Percentiles rank a stretch among this genome's conserved stretches.
Conservation (phyloP, 2,888 invertebrate genomes). For the Shargacucullia verbasci region DNA sequence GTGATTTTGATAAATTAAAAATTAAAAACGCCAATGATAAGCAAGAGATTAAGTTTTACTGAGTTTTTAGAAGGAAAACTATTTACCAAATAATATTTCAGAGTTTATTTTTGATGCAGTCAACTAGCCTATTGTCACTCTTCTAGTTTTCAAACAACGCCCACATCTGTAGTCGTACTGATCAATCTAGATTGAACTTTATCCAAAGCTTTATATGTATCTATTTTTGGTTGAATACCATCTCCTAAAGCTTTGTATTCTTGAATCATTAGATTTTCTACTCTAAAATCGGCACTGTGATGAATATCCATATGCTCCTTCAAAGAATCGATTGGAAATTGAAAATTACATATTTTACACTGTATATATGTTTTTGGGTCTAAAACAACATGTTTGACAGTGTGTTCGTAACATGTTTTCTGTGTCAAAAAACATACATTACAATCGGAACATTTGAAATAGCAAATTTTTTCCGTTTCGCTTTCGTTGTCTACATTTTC, state of each 20-base stretch:
- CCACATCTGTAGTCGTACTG: slow-evolving; percentile 66
- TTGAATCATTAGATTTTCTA: slow-evolving; percentile 64
- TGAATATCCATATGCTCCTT: slow-evolving; percentile 66
- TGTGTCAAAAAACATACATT: slow-evolving; percentile 68
- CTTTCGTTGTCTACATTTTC: neutral
- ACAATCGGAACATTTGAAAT: slow-evolving; percentile 64
- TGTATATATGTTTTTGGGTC: slow-evolving; percentile 70
- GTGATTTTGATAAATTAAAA: no score
- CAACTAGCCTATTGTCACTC: no score
- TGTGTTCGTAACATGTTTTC: slow-evolving; percentile 65
- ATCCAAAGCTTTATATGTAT: slow-evolving; percentile 64
- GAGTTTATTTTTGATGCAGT: no score
- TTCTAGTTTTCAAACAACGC: slow-evolving; percentile 25
- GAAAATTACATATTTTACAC: slow-evolving; percentile 73
- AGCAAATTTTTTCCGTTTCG: slow-evolving; percentile 20
- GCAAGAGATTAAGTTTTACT: no score
- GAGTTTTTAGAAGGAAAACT: no score
- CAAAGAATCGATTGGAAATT: slow-evolving; percentile 66
- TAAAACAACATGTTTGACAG: slow-evolving; percentile 55
- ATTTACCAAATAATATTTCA: no score
- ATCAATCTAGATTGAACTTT: slow-evolving; percentile 67
- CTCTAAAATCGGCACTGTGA: slow-evolving; percentile 60
- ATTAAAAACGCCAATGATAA: no score
- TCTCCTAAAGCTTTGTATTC: slow-evolving; percentile 56
- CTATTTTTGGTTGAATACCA: slow-evolving; percentile 30